A percentile compares a stretch with the other conserved stretches of the same genome.
phyloP scores from a whole-genome alignment of 37 sponge, comb jelly and placozoan species.

The Theonella swinhoei region DNA sequence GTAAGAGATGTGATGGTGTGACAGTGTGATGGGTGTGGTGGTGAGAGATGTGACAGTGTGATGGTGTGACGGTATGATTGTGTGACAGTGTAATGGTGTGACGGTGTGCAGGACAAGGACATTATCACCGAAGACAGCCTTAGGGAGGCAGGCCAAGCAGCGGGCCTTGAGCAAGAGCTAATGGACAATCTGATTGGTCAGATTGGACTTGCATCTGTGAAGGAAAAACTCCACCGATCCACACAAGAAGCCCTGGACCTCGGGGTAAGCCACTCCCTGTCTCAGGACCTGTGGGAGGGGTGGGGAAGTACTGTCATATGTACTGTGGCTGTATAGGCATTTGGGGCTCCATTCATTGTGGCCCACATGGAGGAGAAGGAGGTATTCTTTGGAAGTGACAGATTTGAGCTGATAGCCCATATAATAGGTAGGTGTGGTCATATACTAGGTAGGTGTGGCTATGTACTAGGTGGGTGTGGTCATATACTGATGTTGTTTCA shows the following conservation, averaged over 20 bases:
- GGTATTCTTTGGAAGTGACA: constrained; percentile 64
- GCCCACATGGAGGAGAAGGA: constrained; percentile 43
- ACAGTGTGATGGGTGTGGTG: too few species aligned
- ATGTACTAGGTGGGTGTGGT: not conserved
- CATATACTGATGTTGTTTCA: not conserved
- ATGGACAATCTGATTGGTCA: constrained; percentile 38
- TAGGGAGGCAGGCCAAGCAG: constrained; percentile 19
- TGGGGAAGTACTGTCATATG: too few species aligned
- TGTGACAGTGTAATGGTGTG: not conserved
- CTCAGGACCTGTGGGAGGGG: not conserved
- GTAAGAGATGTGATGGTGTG: not conserved
- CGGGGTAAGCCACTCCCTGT: constrained; percentile 46
- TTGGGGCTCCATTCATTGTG: constrained; percentile 75
- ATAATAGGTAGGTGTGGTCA: constrained; percentile 37
- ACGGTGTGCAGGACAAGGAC: constrained; percentile 40
- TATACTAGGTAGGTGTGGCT: not conserved
- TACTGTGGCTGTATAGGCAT: constrained; percentile 57
- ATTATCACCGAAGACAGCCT: constrained; percentile 47
- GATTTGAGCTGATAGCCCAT: constrained; percentile 67
- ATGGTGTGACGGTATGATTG: not conserved
- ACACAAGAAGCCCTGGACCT: constrained; percentile 78
- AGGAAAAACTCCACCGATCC: constrained; percentile 38
- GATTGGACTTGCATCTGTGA: constrained; percentile 11
- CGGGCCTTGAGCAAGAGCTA: constrained; percentile 23
- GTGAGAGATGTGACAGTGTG: not conserved